phyloP scores from a whole-genome alignment of 1,140 invertebrate species.

The Caerostris darwini region DNA sequence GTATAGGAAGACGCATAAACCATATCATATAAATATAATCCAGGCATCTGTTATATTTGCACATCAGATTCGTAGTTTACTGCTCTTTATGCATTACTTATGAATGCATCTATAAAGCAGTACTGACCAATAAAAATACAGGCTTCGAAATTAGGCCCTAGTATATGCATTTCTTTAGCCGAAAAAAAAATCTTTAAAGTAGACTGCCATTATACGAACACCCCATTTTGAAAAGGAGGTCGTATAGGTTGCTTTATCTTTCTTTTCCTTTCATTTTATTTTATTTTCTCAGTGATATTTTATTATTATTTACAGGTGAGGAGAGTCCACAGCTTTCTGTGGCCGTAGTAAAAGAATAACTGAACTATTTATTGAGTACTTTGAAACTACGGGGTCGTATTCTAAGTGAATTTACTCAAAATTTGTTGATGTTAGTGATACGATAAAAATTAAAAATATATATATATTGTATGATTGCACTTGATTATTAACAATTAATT shows the following conservation, averaged over 20 bases:
- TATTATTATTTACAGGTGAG: conserved; percentile 44
- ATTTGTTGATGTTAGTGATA: too few relatives aligned
- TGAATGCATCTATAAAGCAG: not conserved
- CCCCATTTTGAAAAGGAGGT: not conserved
- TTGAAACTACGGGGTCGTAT: not conserved
- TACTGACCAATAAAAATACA: not conserved
- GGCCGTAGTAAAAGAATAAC: conserved; percentile 25
- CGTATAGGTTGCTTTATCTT: not conserved
- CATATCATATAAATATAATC: too few relatives aligned
- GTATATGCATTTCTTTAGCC: too few relatives aligned
- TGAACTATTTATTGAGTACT: conserved; percentile 22
- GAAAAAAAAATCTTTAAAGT: not conserved
- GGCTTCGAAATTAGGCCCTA: not conserved
- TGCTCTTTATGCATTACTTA: too few relatives aligned
- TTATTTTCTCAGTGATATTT: not conserved
- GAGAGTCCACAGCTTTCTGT: not conserved
- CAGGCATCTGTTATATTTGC: too few relatives aligned
- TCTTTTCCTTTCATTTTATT: not conserved
- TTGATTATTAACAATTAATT: too few relatives aligned
- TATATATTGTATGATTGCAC: too few relatives aligned
- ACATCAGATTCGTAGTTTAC: too few relatives aligned
- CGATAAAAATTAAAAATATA: too few relatives aligned
- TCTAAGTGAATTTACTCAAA: not conserved
- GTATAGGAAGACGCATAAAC: too few relatives aligned
- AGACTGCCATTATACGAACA: not conserved